These are phyloP conservation scores for Hydriomena furcata DNA, from an alignment of 2,888 invertebrate species.

Conservation along the genomic window DNA sequence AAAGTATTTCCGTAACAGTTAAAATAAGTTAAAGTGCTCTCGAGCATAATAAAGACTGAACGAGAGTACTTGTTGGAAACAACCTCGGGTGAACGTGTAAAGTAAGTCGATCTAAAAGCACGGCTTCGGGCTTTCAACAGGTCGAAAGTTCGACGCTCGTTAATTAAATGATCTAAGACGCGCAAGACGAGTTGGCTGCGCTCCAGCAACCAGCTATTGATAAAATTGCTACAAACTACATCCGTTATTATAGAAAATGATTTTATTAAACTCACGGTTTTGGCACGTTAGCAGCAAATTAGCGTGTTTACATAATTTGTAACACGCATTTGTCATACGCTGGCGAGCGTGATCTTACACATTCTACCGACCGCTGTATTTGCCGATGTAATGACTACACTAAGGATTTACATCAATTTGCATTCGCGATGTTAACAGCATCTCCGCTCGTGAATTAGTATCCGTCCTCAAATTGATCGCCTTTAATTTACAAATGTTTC, in stretches of 20 bases:
- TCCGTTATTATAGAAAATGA: conserved; percentile 56
- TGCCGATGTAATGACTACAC: conserved; percentile 41
- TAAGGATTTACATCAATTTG: conserved; percentile 57
- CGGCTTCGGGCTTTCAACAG: conserved; percentile 79
- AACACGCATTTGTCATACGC: conserved; percentile 58
- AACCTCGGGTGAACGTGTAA: conserved; percentile 55
- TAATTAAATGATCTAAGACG: conserved; percentile 80
- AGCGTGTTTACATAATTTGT: conserved; percentile 59
- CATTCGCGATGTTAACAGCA: conserved; percentile 52
- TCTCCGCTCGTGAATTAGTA: conserved; percentile 53
- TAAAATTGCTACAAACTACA: conserved; percentile 72
- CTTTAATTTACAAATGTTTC: conserved; percentile 64
- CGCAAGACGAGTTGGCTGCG: conserved; percentile 66
- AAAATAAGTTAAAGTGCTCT: conserved; percentile 12
- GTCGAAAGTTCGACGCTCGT: conserved; percentile 80
- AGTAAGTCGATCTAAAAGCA: conserved; percentile 71
- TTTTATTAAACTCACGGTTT: conserved; percentile 53
- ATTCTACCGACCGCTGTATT: conserved; percentile 27
- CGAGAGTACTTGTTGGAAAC: conserved; percentile 54
- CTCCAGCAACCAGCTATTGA: conserved; percentile 70
- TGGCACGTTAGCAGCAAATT: conserved; percentile 55
- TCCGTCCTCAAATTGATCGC: conserved; percentile 54
- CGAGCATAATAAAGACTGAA: conserved; percentile 37
- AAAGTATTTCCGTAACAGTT: conserved; percentile 14
- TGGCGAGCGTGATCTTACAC: conserved; percentile 45